phyloP scores from a whole-genome alignment of 2,113 vertebrate genomes.

The Mustelus asterias region DNA sequence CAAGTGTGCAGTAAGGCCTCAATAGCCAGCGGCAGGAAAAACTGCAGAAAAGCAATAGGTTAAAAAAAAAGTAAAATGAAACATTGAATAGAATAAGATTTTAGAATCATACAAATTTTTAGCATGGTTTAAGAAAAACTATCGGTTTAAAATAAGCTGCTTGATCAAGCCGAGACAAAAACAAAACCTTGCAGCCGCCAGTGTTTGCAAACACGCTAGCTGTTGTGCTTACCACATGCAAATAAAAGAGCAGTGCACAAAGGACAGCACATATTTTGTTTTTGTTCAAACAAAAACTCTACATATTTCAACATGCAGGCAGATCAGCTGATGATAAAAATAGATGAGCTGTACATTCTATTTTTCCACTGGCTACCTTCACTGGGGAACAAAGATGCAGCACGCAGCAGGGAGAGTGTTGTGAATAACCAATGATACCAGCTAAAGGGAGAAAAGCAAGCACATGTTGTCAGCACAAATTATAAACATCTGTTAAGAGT shows the following conservation, averaged over 20 bases:
- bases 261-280: not conserved
- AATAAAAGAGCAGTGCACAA: not conserved
- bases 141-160: conserved; percentile 26
- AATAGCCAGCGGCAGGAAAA: conserved; percentile 52
- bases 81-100: conserved; percentile 22
- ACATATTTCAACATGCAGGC: not conserved
- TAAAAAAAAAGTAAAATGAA: conserved; percentile 42
- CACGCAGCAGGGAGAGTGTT: conserved; percentile 48
- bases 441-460: conserved; percentile 54
- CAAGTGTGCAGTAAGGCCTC: conserved; percentile 61
- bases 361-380: conserved; percentile 57
- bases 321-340: not conserved
- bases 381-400: conserved; percentile 52
- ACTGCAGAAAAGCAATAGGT: conserved; percentile 45
- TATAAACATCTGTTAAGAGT: not conserved
- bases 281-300: not conserved
- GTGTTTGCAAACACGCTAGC: not conserved
- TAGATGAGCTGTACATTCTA: conserved; percentile 42
- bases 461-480: conserved; percentile 37
- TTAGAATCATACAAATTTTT: not conserved
- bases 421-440: conserved; percentile 56
- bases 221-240: not conserved
- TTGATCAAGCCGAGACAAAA: conserved; percentile 41
- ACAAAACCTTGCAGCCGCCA: conserved; percentile 1
- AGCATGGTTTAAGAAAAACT: not conserved